phyloP scores from a whole-genome alignment of 2,113 vertebrate genomes.

The Apteryx owenii region DNA sequence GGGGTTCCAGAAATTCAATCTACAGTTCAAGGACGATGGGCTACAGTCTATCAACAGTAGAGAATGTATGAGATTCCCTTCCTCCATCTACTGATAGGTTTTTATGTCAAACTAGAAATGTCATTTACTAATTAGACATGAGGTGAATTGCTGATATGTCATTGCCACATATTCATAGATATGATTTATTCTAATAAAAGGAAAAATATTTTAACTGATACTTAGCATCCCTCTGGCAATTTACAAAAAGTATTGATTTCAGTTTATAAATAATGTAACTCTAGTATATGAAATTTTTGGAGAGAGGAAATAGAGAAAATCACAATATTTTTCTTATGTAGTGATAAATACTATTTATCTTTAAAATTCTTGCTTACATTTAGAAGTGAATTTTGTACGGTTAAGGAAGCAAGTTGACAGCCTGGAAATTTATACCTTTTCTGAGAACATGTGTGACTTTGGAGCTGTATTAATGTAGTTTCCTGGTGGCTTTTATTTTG shows the following conservation, averaged over 20 bases:
- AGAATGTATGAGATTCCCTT: neutral
- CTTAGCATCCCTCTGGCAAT: neutral
- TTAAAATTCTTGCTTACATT: neutral
- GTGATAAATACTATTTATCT: neutral
- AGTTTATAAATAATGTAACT: neutral
- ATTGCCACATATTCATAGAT: neutral
- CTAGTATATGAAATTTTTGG: neutral
- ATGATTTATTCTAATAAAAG: neutral
- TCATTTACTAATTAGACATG: neutral
- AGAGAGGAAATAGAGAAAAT: neutral
- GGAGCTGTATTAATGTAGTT: neutral
- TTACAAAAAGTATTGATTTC: neutral
- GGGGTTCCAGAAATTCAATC: neutral
- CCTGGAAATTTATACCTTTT: neutral
- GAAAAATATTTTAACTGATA: neutral
- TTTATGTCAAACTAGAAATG: constrained; percentile 3
- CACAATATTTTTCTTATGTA: neutral
- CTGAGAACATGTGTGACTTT: neutral
- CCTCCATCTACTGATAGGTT: neutral
- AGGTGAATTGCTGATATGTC: neutral
- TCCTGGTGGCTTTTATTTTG: neutral
- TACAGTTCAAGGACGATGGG: neutral
- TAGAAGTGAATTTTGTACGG: neutral
- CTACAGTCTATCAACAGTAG: neutral
- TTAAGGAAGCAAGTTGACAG: neutral